These are phyloP conservation scores for Axis porcinus DNA, from an alignment of 2,113 vertebrate genomes.

Conservation along the genomic window DNA sequence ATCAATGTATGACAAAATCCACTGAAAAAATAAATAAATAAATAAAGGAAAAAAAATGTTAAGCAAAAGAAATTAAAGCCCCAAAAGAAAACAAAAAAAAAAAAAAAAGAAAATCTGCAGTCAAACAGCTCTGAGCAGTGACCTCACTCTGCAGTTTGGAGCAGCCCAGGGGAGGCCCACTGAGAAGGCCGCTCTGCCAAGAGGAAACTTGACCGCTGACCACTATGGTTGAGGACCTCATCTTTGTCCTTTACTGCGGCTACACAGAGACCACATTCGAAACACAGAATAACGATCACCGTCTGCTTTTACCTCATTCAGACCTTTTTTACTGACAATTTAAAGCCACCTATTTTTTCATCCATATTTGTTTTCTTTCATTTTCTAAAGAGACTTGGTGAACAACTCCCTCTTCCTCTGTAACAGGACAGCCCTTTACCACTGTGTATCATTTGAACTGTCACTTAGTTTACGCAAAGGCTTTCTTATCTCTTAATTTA, in stretches of 20 bases:
- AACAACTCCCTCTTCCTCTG: not conserved
- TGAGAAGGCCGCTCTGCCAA: not conserved
- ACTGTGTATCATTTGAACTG: not conserved
- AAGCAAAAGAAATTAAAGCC: too few species aligned
- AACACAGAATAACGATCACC: not conserved
- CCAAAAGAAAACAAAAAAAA: too few species aligned
- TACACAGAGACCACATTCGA: not conserved
- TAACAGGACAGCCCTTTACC: not conserved
- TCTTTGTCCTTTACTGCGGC: rapidly evolving
- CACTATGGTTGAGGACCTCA: rapidly evolving
- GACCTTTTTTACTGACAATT: not conserved
- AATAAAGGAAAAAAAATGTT: too few species aligned
- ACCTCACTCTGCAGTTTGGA: too few species aligned
- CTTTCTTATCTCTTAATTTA: not conserved
- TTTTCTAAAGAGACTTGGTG: not conserved
- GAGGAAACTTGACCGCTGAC: not conserved
- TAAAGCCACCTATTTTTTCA: not conserved
- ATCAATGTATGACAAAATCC: too few species aligned
- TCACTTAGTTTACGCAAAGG: not conserved
- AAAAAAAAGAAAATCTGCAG: not conserved
- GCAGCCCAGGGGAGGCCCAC: too few species aligned
- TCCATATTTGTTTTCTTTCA: not conserved
- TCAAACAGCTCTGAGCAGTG: not conserved
- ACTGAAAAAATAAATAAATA: too few species aligned
- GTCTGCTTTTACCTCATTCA: not conserved